These are phyloP conservation scores for Balaeniceps rex DNA, from an alignment of 2,113 vertebrate genomes.

Conservation along the genomic window DNA sequence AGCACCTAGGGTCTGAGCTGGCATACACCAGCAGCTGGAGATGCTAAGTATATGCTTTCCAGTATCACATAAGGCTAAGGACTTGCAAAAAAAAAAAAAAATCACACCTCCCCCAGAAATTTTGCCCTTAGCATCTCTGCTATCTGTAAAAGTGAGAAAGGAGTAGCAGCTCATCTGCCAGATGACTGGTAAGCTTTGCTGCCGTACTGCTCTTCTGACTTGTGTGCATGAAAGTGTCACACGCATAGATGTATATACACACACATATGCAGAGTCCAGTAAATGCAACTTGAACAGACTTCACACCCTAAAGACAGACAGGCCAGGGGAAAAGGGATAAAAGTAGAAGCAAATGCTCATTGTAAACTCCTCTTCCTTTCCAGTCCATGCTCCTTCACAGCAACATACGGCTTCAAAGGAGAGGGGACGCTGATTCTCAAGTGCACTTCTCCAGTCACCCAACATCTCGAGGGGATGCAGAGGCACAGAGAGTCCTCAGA, in stretches of 20 bases:
- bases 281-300: not conserved
- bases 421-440: not conserved
- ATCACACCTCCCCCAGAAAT: not conserved
- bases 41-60: too few relatives aligned
- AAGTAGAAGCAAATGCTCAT: not conserved
- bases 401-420: not conserved
- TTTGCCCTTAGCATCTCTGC: not conserved
- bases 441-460: too few relatives aligned
- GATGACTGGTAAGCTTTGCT: not conserved
- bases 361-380: not conserved
- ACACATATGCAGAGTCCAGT: fast-evolving
- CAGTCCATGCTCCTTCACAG: not conserved
- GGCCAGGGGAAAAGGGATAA: not conserved
- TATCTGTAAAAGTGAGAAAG: not conserved
- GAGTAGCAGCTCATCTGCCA: not conserved
- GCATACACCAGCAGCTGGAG: not conserved
- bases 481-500: not conserved
- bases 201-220: not conserved
- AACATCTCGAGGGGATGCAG: not conserved
- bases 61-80: not conserved
- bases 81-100: not conserved
- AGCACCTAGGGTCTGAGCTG: not conserved
- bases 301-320: not conserved
- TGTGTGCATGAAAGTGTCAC: too few relatives aligned
- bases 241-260: not conserved